Percentiles rank a stretch among this genome's conserved stretches.
Conservation (phyloP, 2,888 invertebrate species). For the Netelia inedita region DNA sequence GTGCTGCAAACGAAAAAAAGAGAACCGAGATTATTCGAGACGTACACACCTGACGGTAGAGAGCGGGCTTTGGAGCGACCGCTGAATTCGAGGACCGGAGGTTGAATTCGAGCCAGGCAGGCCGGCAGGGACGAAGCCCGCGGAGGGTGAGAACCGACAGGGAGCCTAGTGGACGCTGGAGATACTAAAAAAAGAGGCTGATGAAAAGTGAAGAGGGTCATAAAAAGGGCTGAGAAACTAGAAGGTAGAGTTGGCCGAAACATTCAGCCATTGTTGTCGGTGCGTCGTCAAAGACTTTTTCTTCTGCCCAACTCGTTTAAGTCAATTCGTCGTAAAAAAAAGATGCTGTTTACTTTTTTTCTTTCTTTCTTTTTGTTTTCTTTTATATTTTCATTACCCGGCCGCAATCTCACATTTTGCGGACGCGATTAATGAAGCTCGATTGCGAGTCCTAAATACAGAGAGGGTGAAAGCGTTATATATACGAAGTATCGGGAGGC, state of each 20-base stretch:
- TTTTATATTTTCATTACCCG: no score
- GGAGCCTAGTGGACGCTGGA: background rate
- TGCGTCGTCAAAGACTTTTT: background rate
- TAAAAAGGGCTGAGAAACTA: constrained; percentile 1
- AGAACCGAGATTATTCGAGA: constrained; percentile 42
- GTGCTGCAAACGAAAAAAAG: constrained; percentile 15
- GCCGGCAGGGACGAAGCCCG: constrained; percentile 23
- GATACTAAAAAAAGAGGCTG: constrained; percentile 21
- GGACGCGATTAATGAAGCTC: constrained; percentile 17
- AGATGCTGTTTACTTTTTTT: constrained; percentile 1
- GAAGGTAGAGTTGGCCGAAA: background rate
- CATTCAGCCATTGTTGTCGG: constrained; percentile 5
- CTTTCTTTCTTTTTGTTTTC: background rate
- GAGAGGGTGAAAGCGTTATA: background rate
- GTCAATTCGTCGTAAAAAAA: constrained; percentile 13
- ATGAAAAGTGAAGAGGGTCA: constrained; percentile 50
- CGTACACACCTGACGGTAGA: background rate
- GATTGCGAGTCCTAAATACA: constrained; percentile 5
- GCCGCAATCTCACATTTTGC: constrained; percentile 38
- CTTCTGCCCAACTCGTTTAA: background rate
- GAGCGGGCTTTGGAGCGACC: background rate
- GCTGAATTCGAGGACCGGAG: background rate
- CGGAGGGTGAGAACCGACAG: constrained; percentile 22
- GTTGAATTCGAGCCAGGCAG: constrained; percentile 30
- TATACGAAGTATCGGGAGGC: background rate